These are phyloP conservation scores for Drepana arcuata DNA, from an alignment of 1,140 invertebrate species.

Conservation along the genomic window DNA sequence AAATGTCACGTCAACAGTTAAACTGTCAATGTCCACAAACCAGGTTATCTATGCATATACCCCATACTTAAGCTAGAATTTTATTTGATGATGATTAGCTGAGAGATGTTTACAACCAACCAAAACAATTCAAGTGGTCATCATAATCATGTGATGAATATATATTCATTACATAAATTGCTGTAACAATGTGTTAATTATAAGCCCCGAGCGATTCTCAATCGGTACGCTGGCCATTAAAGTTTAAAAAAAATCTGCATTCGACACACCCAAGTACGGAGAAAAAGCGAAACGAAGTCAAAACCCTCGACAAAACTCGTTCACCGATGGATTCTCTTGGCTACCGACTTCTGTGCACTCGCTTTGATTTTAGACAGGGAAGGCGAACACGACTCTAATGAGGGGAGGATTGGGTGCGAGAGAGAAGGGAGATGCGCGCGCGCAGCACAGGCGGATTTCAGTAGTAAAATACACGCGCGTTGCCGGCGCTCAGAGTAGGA, in stretches of 20 bases:
- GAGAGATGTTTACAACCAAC: too few relatives aligned
- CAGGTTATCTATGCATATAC: too few relatives aligned
- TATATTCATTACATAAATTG: too few relatives aligned
- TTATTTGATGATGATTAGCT: too few relatives aligned
- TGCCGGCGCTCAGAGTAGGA: slow-evolving; percentile 32
- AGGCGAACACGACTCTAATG: slow-evolving; percentile 5
- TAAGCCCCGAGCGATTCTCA: slow-evolving; percentile 35
- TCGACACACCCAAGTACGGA: slow-evolving; percentile 42
- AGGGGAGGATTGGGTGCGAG: slow-evolving; percentile 10
- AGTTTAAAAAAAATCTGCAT: slow-evolving; percentile 50
- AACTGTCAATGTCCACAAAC: too few relatives aligned
- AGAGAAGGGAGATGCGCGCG: slow-evolving; percentile 42
- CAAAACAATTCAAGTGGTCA: too few relatives aligned
- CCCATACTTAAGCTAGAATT: too few relatives aligned
- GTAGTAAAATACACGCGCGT: slow-evolving; percentile 46
- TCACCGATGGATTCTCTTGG: slow-evolving; percentile 41
- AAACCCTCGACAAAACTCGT: slow-evolving; percentile 56
- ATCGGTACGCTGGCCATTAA: slow-evolving; percentile 47
- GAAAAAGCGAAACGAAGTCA: slow-evolving; percentile 50
- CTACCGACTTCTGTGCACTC: slow-evolving; percentile 62
- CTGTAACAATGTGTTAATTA: slow-evolving; percentile 34
- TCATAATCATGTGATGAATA: too few relatives aligned
- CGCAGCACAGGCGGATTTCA: slow-evolving; percentile 34
- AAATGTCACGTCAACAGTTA: too few relatives aligned
- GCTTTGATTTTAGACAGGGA: slow-evolving; percentile 31